phyloP scores from a whole-genome alignment of 2,113 vertebrate genomes.

The Phylloscopus trochilus region DNA sequence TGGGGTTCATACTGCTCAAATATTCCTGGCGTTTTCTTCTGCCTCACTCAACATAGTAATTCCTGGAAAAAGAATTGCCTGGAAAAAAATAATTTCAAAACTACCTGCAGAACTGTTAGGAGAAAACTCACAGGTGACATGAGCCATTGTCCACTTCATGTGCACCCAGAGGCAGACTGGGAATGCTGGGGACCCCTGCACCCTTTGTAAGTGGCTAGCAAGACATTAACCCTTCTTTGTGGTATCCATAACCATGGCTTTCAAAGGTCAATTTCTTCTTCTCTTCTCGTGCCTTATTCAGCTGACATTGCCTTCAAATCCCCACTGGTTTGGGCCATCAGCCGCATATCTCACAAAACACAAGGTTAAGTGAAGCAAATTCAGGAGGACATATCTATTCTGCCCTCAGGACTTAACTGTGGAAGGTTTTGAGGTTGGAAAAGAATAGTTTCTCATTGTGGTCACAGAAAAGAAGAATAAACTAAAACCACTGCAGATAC shows the following conservation, averaged over 20 bases:
- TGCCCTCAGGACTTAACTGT: neutral
- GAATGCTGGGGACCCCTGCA: neutral
- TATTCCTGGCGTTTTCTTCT: neutral
- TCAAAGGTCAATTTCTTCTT: neutral
- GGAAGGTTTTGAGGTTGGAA: neutral
- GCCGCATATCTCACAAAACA: neutral
- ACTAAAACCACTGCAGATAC: neutral
- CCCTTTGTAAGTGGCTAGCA: neutral
- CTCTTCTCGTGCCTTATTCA: neutral
- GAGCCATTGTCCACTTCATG: neutral
- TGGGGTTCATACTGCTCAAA: neutral
- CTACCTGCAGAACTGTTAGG: neutral
- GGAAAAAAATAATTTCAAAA: neutral
- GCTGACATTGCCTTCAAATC: neutral
- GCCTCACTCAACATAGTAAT: neutral
- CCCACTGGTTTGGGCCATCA: neutral
- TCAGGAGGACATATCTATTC: neutral
- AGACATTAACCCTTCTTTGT: neutral
- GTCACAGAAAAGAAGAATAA: neutral
- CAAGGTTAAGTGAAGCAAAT: slow-evolving; percentile 2
- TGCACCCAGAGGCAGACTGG: neutral
- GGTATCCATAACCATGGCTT: neutral
- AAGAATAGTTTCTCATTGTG: neutral
- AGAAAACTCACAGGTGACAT: neutral
- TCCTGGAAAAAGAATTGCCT: neutral